Conservation (phyloP, 2,888 invertebrate species). For the Amphiduros pacificus region DNA sequence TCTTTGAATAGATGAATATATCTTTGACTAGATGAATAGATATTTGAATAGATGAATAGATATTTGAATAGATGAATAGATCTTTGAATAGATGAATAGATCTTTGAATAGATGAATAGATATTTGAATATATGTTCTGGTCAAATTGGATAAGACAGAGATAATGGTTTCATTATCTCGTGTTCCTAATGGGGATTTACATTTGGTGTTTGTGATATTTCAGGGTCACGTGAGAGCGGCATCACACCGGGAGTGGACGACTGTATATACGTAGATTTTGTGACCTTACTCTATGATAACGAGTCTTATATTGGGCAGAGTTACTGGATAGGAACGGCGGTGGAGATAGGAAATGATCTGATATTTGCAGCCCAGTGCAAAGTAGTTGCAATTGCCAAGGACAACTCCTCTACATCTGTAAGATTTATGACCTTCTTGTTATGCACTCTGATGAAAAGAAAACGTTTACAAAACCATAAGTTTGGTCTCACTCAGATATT, state of each 20-base stretch:
- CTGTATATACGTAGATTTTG: slow-evolving; percentile 37
- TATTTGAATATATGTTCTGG: too few species aligned
- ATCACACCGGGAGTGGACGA: slow-evolving; percentile 27
- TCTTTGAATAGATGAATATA: too few species aligned
- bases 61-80: too few species aligned
- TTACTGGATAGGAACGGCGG: slow-evolving; percentile 40
- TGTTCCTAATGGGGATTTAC: too few species aligned
- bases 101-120: too few species aligned
- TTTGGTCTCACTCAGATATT: not conserved
- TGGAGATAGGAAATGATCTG: slow-evolving; percentile 39
- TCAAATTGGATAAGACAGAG: too few species aligned
- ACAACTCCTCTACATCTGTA: not conserved
- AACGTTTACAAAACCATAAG: not conserved
- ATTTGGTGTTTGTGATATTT: too few species aligned
- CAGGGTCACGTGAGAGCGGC: slow-evolving; percentile 3
- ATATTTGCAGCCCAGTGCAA: slow-evolving; percentile 44
- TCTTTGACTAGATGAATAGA: too few species aligned
- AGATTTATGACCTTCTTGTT: not conserved
- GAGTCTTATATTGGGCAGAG: slow-evolving; percentile 23
- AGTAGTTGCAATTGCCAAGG: slow-evolving; percentile 11
- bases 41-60: too few species aligned
- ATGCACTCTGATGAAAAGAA: not conserved
- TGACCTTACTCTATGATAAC: slow-evolving; percentile 36
- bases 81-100: too few species aligned
- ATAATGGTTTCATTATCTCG: too few species aligned